Percentiles rank a stretch among this genome's conserved stretches.
Evolutionary conservation across 2,888 invertebrate species (phyloP).

Genomic region (Thymelicus acteon): DNA sequence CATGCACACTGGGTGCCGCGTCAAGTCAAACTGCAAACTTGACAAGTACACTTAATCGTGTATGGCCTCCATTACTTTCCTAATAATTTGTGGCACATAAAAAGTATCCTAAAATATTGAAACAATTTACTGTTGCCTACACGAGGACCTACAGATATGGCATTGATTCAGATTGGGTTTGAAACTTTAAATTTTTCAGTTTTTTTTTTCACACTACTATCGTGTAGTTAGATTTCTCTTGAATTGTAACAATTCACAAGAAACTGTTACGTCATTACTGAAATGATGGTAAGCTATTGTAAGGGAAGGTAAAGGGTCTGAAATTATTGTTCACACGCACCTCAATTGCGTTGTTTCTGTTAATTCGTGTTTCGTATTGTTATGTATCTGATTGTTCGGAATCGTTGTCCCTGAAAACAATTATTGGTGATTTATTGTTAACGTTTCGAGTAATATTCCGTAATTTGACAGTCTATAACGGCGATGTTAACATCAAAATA

Average conservation of each 20-base stretch:
- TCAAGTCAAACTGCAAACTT: too few species aligned
- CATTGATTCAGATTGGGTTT: too few species aligned
- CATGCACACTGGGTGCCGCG: too few species aligned
- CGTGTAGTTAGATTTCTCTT: too few species aligned
- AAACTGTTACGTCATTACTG: conserved; percentile 11
- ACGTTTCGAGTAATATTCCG: conserved; percentile 3
- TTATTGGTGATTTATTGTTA: conserved; percentile 24
- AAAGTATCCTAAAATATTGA: too few species aligned
- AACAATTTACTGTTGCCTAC: too few species aligned
- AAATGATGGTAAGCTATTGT: conserved; percentile 9
- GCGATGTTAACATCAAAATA: background rate
- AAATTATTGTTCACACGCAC: conserved; percentile 19
- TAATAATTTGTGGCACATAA: too few species aligned
- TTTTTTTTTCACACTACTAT: too few species aligned
- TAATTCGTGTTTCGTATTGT: conserved; percentile 25
- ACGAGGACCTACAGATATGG: too few species aligned
- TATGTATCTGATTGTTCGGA: conserved; percentile 22
- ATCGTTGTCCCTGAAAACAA: conserved; percentile 26
- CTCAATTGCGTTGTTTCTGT: conserved; percentile 19
- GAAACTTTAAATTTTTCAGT: too few species aligned
- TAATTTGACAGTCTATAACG: background rate
- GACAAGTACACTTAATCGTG: too few species aligned
- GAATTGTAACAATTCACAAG: background rate
- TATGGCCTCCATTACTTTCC: too few species aligned
- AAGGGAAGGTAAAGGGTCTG: conserved; percentile 6